Percentiles rank a stretch among this genome's conserved stretches.
Evolutionary conservation across 2,888 invertebrate genomes (phyloP).

Genomic region (Rhimphoctona megacephalus): DNA sequence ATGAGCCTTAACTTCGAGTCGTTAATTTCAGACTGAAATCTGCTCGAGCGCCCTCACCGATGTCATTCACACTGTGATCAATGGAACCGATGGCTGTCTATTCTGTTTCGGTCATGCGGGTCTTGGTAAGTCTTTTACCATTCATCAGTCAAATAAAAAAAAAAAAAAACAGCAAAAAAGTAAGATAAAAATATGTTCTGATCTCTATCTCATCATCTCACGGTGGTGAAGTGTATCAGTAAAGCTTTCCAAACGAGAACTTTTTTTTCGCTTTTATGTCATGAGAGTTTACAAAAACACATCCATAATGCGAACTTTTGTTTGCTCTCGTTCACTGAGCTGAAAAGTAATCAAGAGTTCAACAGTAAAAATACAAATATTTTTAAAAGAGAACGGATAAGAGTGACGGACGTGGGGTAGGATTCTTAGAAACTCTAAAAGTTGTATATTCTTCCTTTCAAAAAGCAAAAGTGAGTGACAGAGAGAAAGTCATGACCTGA

Average conservation of each 20-base stretch:
- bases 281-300: conserved; percentile 29
- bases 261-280: conserved; percentile 18
- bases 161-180: conserved; percentile 9
- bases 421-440: conserved; percentile 41
- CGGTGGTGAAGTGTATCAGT: background rate
- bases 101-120: conserved; percentile 96
- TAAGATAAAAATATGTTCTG: background rate
- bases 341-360: conserved; percentile 59
- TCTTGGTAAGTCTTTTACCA: conserved; percentile 88
- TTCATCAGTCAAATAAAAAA: conserved; percentile 23
- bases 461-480: conserved; percentile 20
- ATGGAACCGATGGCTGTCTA: conserved; percentile 96
- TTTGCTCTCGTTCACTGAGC: conserved; percentile 29
- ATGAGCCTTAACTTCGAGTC: conserved; percentile 23
- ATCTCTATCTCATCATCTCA: too few relatives aligned
- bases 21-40: conserved; percentile 93
- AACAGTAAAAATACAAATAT: conserved; percentile 43
- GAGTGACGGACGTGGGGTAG: background rate
- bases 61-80: conserved; percentile 97
- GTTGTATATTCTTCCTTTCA: conserved; percentile 53
- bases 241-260: background rate
- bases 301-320: conserved; percentile 1
- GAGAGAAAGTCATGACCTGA: conserved; percentile 61
- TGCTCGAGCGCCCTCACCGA: conserved; percentile 96
- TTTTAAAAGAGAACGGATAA: conserved; percentile 19